phyloP scores from a whole-genome alignment of 2,113 vertebrate species.

The Anolis sagrei region DNA sequence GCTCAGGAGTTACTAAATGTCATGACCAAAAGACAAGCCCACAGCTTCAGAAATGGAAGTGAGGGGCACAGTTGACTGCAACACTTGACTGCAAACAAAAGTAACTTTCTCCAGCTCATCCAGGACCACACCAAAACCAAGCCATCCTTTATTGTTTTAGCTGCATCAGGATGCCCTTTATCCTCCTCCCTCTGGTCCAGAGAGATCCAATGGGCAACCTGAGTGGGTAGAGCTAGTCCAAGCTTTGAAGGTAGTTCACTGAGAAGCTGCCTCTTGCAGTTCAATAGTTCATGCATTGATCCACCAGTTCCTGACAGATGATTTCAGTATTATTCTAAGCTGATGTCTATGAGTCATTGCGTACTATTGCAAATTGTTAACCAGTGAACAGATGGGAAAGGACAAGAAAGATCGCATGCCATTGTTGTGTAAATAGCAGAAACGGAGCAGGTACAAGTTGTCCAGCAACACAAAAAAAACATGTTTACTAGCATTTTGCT shows the following conservation, averaged over 20 bases:
- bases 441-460: background rate
- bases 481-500: background rate
- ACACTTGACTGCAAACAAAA: too few relatives aligned
- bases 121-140: background rate
- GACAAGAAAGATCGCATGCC: background rate
- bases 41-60: too few relatives aligned
- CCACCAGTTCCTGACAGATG: background rate
- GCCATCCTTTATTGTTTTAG: background rate
- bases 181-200: too few relatives aligned
- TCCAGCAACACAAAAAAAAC: background rate
- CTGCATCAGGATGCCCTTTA: background rate
- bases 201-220: background rate
- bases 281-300: background rate
- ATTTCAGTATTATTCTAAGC: background rate
- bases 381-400: too few relatives aligned
- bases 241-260: background rate
- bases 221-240: background rate
- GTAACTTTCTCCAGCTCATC: too few relatives aligned
- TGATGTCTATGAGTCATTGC: background rate
- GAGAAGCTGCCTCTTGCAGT: background rate
- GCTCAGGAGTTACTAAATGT: background rate
- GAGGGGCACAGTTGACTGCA: too few relatives aligned
- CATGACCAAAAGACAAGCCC: background rate
- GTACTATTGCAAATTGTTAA: background rate
- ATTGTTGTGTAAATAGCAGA: background rate